These are phyloP conservation scores for Campylomormyrus tamandua DNA, from an alignment of 2,113 vertebrate species.

Conservation along the genomic window DNA sequence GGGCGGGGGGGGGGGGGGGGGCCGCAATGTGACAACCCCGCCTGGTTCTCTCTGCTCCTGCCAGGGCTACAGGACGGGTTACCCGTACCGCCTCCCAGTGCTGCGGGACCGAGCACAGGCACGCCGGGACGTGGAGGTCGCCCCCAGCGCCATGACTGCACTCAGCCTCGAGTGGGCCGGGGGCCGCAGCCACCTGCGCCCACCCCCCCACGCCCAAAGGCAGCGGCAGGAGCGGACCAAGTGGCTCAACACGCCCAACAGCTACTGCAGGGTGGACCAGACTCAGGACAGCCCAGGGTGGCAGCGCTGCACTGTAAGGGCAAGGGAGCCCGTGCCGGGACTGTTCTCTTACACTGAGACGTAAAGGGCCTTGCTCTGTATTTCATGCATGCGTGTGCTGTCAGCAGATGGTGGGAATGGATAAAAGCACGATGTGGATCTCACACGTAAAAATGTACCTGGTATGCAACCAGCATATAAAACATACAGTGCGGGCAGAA, in stretches of 20 bases:
- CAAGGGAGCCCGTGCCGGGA: not conserved
- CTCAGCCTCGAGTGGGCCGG: constrained; percentile 61
- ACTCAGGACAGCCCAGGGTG: constrained; percentile 83
- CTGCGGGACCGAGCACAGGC: constrained; percentile 82
- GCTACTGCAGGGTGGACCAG: constrained; percentile 80
- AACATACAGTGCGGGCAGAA: not conserved
- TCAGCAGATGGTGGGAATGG: not conserved
- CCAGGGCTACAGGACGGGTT: constrained; percentile 92
- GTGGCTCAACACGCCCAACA: constrained; percentile 90
- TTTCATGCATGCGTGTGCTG: not conserved
- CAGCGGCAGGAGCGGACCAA: constrained; percentile 85
- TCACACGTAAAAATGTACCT: not conserved
- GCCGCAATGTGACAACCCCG: not conserved
- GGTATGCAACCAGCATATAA: not conserved
- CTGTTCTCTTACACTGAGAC: not conserved
- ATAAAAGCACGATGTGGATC: not conserved
- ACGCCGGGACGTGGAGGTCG: constrained; percentile 90
- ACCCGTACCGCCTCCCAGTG: constrained; percentile 81
- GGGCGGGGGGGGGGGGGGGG: too few species aligned
- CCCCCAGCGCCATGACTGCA: constrained; percentile 82
- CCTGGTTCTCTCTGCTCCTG: not conserved
- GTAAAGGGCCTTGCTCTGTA: not conserved
- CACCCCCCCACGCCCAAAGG: constrained; percentile 76
- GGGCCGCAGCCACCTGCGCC: constrained; percentile 52
- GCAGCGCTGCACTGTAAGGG: constrained; percentile 20